Evolutionary conservation across 2,888 invertebrate genomes (phyloP).

Genomic region (Ormia ochracea): DNA sequence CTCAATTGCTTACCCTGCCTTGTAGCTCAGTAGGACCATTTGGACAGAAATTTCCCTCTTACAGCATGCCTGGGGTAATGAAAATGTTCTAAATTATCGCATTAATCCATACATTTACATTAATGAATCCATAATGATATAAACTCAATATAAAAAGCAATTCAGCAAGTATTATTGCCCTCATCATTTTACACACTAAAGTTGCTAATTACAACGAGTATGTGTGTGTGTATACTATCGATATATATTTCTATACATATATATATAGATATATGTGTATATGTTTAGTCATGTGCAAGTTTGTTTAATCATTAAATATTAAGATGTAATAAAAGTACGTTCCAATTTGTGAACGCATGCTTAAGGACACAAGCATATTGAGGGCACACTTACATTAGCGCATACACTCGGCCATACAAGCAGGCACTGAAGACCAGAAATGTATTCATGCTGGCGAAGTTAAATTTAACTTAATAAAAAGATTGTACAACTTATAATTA

Average conservation of each 20-base stretch:
- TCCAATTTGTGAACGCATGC: background rate
- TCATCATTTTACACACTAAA: background rate
- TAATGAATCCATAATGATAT: background rate
- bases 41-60: too few relatives aligned
- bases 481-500: conserved; percentile 25
- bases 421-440: background rate
- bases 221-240: too few relatives aligned
- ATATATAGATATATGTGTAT: too few relatives aligned
- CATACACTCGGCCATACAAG: too few relatives aligned
- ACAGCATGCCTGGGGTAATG: too few relatives aligned
- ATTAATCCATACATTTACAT: background rate
- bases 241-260: too few relatives aligned
- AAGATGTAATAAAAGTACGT: background rate
- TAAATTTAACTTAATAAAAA: conserved; percentile 1
- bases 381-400: too few relatives aligned
- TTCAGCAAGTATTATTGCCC: background rate
- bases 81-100: background rate
- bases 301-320: conserved; percentile 1
- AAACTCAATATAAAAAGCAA: background rate
- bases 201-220: background rate
- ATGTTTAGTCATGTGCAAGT: too few relatives aligned
- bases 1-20: too few relatives aligned
- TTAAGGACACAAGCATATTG: background rate
- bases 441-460: background rate
- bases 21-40: too few relatives aligned